These are phyloP conservation scores for Bathybates hornii DNA, from an alignment of 2,113 vertebrate genomes.

Conservation along the genomic window DNA sequence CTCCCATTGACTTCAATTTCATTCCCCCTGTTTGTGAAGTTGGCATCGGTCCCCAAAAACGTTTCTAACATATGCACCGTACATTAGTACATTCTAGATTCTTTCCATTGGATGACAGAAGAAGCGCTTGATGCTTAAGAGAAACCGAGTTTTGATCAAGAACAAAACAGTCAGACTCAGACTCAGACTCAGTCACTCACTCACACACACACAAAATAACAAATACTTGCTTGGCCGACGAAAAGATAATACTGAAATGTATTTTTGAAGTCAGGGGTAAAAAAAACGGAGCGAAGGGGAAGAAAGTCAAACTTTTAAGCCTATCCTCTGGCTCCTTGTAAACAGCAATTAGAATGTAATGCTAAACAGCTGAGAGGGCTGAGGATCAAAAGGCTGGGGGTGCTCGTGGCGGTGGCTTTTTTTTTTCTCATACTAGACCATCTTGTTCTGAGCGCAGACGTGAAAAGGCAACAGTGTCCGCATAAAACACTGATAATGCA, in stretches of 20 bases:
- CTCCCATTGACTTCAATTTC: slow-evolving; percentile 26
- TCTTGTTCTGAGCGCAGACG: slow-evolving; percentile 47
- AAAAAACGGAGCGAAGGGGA: neutral
- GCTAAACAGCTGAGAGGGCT: slow-evolving; percentile 67
- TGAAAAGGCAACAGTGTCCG: slow-evolving; percentile 45
- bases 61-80: slow-evolving; percentile 51
- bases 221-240: slow-evolving; percentile 45
- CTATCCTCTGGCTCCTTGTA: slow-evolving; percentile 68
- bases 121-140: slow-evolving; percentile 33
- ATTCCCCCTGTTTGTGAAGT: slow-evolving; percentile 36
- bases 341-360: slow-evolving; percentile 72
- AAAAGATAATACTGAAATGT: slow-evolving; percentile 68
- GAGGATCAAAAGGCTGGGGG: slow-evolving; percentile 39
- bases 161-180: slow-evolving; percentile 41
- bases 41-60: slow-evolving; percentile 32
- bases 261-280: slow-evolving; percentile 7
- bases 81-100: slow-evolving; percentile 34
- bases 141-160: slow-evolving; percentile 22
- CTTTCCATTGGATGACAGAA: slow-evolving; percentile 53
- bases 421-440: slow-evolving; percentile 1
- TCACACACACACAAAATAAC: slow-evolving; percentile 27
- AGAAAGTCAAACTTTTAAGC: slow-evolving; percentile 53
- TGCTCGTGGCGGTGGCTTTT: slow-evolving; percentile 3
- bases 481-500: slow-evolving; percentile 55
- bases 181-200: no score